Conservation (phyloP, 2,797 vertebrate species). For the Leptoclinus maculatus region DNA sequence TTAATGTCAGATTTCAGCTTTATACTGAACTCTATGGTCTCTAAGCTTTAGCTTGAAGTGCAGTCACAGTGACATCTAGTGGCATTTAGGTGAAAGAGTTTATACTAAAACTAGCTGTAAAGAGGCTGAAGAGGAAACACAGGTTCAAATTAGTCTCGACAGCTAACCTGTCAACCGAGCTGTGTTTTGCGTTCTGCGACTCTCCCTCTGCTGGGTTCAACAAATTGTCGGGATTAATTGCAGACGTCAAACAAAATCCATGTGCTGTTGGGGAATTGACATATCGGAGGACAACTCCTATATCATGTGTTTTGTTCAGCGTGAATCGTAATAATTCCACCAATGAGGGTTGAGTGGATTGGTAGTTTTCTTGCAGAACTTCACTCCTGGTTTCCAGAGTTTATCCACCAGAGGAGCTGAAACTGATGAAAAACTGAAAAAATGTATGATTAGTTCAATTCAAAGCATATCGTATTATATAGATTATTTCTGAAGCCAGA, state of each 20-base stretch:
- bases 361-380: background rate
- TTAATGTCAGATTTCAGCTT: background rate
- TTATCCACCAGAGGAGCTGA: background rate
- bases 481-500: background rate
- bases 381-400: background rate
- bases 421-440: background rate
- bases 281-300: too few species aligned
- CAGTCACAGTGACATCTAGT: slow-evolving; percentile 16
- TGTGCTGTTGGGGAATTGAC: background rate
- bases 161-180: background rate
- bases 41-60: background rate
- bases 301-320: background rate
- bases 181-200: background rate
- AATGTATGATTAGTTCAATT: background rate
- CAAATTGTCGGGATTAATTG: background rate
- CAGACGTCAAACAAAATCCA: background rate
- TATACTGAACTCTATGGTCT: background rate
- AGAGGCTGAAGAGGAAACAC: background rate
- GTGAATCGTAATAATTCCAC: too few species aligned
- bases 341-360: background rate
- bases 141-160: background rate
- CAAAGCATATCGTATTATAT: background rate
- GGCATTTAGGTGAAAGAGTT: background rate
- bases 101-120: background rate
- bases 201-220: background rate